Base-by-base conservation (phyloP, 2,113 vertebrate genomes). In the Xyrauchen texanus region DNA sequence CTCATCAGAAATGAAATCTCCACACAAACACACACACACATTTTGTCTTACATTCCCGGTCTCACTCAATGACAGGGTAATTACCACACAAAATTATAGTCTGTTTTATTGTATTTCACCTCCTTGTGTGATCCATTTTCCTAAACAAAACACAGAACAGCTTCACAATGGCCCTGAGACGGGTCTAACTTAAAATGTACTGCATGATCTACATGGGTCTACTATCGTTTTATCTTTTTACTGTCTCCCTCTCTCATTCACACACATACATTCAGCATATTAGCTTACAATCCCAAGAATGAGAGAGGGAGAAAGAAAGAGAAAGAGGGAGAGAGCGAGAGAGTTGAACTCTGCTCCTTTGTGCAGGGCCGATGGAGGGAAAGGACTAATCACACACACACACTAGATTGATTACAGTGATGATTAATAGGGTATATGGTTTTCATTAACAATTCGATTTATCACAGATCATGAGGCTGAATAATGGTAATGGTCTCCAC, bases 1-100 rank as follows among this genome's bases (percentile, higher is more conserved):
- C 93, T 96, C 95, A 96, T 98, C 95, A 94, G 94, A 97, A 97
- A 98, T 97, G 95, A 97, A 97, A 97, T 96, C 95, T 96, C 94
- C 95, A 94, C 95, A 95, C 52, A 75, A 46, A 71, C 66, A 55
- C 57, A 63, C 57, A 76, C 44, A 75, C 11, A 66, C 58, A 55
- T 15, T 8, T 21, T 46, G 76, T 13, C 44, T 67, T 58, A 3
- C 21, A 34, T 34, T 34, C 21, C 21, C 3, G 52, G 44, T 77
- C 64, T 77, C 76, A 68, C n/a, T 68, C 71, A 49, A 7, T 62
- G 77, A 78, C 77, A 79, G 60, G 9, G 15, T 71, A 71, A 79
- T 79, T 78, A 70, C 60, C 49, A 62, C 10, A 47, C 34, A 72
- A 55, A 72, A 72, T 72, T 72, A 74, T 51, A 51, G 44, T 8